Evolutionary conservation across 1,140 invertebrate species (phyloP), one percentile per base, ranked within the genome.

Genomic region (Cataglyphis hispanica): DNA sequence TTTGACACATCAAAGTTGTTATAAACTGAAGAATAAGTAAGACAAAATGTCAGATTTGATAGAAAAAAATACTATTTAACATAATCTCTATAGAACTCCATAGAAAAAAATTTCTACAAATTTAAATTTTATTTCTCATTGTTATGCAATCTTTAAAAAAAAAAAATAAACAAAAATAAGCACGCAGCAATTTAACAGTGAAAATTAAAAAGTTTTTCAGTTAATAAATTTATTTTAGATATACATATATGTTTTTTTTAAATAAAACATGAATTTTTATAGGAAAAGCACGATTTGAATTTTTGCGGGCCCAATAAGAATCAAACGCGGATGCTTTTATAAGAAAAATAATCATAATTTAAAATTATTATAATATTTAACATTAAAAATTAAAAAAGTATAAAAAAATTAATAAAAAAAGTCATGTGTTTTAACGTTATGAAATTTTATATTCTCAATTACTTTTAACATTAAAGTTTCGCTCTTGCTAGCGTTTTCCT

Each of bases 401-500:
- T 31, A 31, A 31, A 31, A 31, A 31, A 31, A 31, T 31, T 31
- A 31, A 31, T 10, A 27, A 27, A 31, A n/a, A 43, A 46, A 31
- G n/a, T 1, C 19, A 0, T 1, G 19, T 8, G 1, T 56, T 40
- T 10, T 13, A 64, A 64, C 19, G 16, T 43, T 74, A 13, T 34
- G 4, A 56, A 40, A 46, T 10, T 31, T 74, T n/a, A 16, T 60
- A 60, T 61, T 61, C 11, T 70, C 25, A 31, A 25, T 40, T 25
- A 83, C 22, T 74, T 72, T 60, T 83, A 83, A 74, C 7, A 72
- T 81, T 72, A 46, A 7, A 16, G 25, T 81, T 70, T 81, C n/a
- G 1, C 19, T 72, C 16, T 40, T 13, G 53, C 53, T 72, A 10
- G 2, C 53, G 25, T 61, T 74, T 74, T 72, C 13, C 53, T 60